These are phyloP conservation scores for Leptinotarsa peninsularis DNA, from an alignment of 2,888 invertebrate species.

Conservation along the genomic window DNA sequence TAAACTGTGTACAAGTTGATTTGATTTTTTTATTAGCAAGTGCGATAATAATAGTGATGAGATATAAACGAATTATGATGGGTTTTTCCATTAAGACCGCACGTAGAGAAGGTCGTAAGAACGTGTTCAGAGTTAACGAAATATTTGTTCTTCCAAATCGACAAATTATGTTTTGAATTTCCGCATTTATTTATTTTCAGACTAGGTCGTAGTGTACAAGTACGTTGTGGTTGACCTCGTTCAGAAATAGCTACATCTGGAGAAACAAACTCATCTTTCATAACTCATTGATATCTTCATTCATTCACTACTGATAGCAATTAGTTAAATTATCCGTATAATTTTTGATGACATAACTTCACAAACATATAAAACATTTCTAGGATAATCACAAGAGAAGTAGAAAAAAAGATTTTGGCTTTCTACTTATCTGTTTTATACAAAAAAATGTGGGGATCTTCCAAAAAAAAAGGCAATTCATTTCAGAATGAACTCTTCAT, in stretches of 20 bases:
- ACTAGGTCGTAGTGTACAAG: slow-evolving; percentile 3
- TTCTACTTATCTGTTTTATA: too few relatives aligned
- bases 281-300: slow-evolving; percentile 3
- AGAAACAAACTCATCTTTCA: slow-evolving; percentile 8
- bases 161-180: background rate
- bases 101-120: background rate
- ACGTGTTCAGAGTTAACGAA: background rate
- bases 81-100: background rate
- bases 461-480: too few relatives aligned
- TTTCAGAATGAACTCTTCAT: too few relatives aligned
- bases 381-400: background rate
- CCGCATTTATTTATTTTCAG: slow-evolving; percentile 13
- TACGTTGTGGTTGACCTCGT: slow-evolving; percentile 20
- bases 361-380: slow-evolving; percentile 5
- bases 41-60: slow-evolving; percentile 5
- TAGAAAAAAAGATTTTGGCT: background rate
- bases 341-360: background rate
- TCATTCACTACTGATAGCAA: slow-evolving; percentile 17
- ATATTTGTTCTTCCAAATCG: background rate
- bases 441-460: too few relatives aligned
- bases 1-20: background rate
- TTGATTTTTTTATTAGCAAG: background rate
- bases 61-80: background rate
- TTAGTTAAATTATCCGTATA: slow-evolving; percentile 15
- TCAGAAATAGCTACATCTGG: slow-evolving; percentile 9